phyloP scores from a whole-genome alignment of 2,113 vertebrate genomes.

The Diglossa brunneiventris region DNA sequence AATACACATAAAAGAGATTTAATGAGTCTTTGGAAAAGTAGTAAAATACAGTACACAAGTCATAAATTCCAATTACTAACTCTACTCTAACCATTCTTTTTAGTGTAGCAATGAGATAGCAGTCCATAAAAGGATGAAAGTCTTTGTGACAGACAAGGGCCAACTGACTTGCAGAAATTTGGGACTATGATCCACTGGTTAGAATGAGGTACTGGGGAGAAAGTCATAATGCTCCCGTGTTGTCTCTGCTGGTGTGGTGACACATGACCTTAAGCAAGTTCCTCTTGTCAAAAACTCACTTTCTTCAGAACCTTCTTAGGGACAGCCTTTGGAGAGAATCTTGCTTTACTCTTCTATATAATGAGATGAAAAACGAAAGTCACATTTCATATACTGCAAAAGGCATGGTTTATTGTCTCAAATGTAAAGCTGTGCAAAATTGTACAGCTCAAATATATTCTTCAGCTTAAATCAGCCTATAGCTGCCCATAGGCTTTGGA shows the following conservation, averaged over 20 bases:
- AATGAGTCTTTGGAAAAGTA: constrained; percentile 73
- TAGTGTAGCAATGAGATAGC: constrained; percentile 35
- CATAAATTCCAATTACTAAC: constrained; percentile 73
- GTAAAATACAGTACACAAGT: constrained; percentile 68
- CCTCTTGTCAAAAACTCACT: neutral
- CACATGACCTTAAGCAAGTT: neutral
- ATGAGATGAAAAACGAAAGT: neutral
- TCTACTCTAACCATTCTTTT: constrained; percentile 56
- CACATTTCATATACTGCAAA: neutral
- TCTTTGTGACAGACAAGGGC: neutral
- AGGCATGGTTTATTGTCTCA: neutral
- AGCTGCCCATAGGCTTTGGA: neutral
- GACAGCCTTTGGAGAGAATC: neutral
- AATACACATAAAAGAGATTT: constrained; percentile 77
- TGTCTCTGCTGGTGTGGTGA: neutral
- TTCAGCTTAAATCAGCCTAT: neutral
- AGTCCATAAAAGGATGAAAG: constrained; percentile 42
- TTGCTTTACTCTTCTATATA: neutral
- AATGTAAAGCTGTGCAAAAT: neutral
- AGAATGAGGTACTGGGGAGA: neutral
- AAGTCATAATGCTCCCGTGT: neutral
- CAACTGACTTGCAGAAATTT: constrained; percentile 2
- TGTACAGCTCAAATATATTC: neutral
- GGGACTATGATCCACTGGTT: neutral
- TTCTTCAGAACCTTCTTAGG: neutral